These are phyloP conservation scores for Conus betulinus DNA, from an alignment of 1,140 invertebrate species.

Conservation along the genomic window DNA sequence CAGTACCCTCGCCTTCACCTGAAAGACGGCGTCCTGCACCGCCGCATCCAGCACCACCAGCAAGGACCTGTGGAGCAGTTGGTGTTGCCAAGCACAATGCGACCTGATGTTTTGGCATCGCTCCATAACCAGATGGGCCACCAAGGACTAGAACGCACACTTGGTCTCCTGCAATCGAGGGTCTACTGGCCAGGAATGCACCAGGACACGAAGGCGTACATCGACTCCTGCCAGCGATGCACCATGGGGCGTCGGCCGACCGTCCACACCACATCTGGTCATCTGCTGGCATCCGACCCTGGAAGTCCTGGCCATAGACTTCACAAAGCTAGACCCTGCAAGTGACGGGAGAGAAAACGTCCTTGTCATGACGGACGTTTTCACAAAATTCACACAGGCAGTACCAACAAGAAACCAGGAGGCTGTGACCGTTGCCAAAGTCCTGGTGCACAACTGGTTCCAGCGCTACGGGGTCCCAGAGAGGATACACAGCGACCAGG, in stretches of 20 bases:
- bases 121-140: slow-evolving; percentile 44
- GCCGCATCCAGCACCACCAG: neutral
- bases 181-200: slow-evolving; percentile 46
- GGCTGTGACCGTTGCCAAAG: slow-evolving; percentile 34
- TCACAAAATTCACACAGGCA: slow-evolving; percentile 36
- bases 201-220: slow-evolving; percentile 35
- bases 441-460: slow-evolving; percentile 45
- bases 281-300: slow-evolving; percentile 35
- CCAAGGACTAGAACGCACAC: slow-evolving; percentile 43
- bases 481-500: slow-evolving; percentile 32
- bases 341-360: slow-evolving; percentile 47
- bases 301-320: slow-evolving; percentile 37
- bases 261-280: neutral
- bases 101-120: slow-evolving; percentile 33
- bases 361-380: slow-evolving; percentile 52
- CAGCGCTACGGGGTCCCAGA: slow-evolving; percentile 34
- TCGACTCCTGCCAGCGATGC: slow-evolving; percentile 40
- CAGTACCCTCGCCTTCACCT: neutral
- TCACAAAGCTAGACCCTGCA: slow-evolving; percentile 34
- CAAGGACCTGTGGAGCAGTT: slow-evolving; percentile 2
- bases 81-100: slow-evolving; percentile 2
- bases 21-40: neutral
- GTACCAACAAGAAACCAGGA: slow-evolving; percentile 38
- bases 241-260: neutral
- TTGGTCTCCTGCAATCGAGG: slow-evolving; percentile 29